Evolutionary conservation across 2,113 vertebrate genomes (phyloP).

Genomic region (Talpa occidentalis): DNA sequence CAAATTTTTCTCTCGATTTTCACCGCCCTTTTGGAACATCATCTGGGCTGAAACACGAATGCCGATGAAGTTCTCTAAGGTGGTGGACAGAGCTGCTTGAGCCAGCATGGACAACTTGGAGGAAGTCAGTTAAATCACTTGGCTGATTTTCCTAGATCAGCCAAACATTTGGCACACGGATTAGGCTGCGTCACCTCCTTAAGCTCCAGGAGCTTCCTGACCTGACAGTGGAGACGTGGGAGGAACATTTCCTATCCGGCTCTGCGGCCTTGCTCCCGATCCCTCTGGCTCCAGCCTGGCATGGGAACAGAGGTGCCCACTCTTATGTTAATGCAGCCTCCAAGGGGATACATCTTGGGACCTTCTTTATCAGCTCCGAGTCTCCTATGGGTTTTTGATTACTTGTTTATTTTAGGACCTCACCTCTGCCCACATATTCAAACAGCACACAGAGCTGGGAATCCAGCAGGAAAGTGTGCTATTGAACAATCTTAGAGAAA

Average conservation of each 20-base stretch:
- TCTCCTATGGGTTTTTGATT: neutral
- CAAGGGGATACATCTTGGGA: rapidly evolving
- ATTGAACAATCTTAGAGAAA: neutral
- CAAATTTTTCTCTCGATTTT: neutral
- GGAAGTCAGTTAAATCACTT: neutral
- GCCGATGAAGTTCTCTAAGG: neutral
- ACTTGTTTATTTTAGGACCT: neutral
- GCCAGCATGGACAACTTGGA: rapidly evolving
- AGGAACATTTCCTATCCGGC: neutral
- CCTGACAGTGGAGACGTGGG: too few relatives aligned
- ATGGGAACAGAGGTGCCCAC: rapidly evolving
- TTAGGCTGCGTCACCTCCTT: too few relatives aligned
- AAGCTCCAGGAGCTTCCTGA: too few relatives aligned
- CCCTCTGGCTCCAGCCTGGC: neutral
- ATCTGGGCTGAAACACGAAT: neutral
- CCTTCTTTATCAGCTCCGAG: rapidly evolving
- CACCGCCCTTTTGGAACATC: neutral
- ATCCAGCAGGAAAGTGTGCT: neutral
- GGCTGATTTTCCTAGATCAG: neutral
- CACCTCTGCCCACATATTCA: neutral
- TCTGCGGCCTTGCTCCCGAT: neutral
- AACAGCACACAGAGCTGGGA: neutral
- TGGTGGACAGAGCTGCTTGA: neutral
- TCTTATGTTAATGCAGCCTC: rapidly evolving
- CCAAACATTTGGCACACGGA: neutral